phyloP scores from a whole-genome alignment of 2,113 vertebrate genomes.

The Corythoichthys haematopterus region DNA sequence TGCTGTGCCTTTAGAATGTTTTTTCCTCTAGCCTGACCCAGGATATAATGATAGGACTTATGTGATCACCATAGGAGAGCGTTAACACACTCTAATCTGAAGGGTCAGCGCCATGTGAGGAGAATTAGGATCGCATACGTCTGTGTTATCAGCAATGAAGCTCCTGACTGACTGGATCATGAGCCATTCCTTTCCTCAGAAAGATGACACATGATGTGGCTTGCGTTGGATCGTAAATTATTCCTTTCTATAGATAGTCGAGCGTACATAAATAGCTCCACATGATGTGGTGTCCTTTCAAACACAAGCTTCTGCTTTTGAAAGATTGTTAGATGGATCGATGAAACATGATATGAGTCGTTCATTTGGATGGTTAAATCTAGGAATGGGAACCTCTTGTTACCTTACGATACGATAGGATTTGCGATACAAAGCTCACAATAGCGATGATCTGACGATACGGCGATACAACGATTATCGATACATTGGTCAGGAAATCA shows the following conservation, averaged over 20 bases:
- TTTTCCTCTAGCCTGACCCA: constrained; percentile 55
- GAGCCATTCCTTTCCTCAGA: not conserved
- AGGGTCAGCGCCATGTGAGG: constrained; percentile 31
- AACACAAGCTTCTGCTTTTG: not conserved
- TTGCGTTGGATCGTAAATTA: not conserved
- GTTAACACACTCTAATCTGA: constrained; percentile 64
- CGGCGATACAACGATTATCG: too few species aligned
- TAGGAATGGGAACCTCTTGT: too few species aligned
- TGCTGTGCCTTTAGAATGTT: constrained; percentile 13
- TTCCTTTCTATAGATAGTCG: not conserved
- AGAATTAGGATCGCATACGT: constrained; percentile 42
- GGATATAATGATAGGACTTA: constrained; percentile 69
- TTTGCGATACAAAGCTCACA: too few species aligned
- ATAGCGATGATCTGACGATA: too few species aligned
- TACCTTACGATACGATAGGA: too few species aligned
- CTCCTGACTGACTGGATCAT: not conserved
- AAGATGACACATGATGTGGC: not conserved
- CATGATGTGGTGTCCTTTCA: not conserved
- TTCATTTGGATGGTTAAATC: not conserved
- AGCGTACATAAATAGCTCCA: not conserved
- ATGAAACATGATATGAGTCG: not conserved
- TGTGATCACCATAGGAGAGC: constrained; percentile 64
- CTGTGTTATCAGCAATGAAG: not conserved
- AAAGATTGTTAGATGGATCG: not conserved
- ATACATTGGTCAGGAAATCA: too few species aligned